Evolutionary conservation across 1,140 invertebrate genomes (phyloP), one percentile per base, ranked within the genome.

Genomic region (Sminthurides bifidus): DNA sequence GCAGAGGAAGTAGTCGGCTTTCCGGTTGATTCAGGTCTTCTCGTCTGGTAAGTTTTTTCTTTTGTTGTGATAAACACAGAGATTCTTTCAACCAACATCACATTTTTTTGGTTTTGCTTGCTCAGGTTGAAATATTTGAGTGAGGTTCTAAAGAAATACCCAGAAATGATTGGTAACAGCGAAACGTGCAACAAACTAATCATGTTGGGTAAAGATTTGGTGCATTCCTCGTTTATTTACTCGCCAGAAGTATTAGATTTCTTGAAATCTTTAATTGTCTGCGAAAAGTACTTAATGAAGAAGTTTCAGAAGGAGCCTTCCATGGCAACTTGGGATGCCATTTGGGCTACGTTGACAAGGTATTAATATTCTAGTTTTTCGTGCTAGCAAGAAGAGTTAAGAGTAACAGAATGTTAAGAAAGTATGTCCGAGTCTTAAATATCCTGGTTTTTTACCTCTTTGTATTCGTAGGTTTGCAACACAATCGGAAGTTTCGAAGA

Each of bases 281-380:
- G 44, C 27, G 61, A 64, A 40, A 56, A 51, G 37, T 52, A 51
- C 46, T 38, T 60, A 19, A 21, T 46, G 17, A 35, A 29, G 19
- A 33, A 51, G 17, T 31, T 50, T 0, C 8, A 53, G 4, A 1
- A 54, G 1, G 45, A 58, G 37, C 37, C 52, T n/a, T 41, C 15
- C 45, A 8, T 33, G 12, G 23, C 35, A 0, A 30, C 49, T 1
- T 64, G 61, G 61, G 29, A 48, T 24, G n/a, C 33, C 15, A 29
- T 64, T 49, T 64, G 61, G 61, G 56, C 60, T 58, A 43, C 49
- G 23, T 27, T 31, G 0, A 45, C 58, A 4, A 58, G 53, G 56
- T 60, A 53, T 33, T 8, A 4, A 8, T 10, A 35, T 35, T 35
- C n/a, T n/a, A n/a, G n/a, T n/a, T n/a, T n/a, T n/a, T n/a, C n/a